Base-by-base conservation (phyloP, 2,113 vertebrate species). In the Bucco capensis region DNA sequence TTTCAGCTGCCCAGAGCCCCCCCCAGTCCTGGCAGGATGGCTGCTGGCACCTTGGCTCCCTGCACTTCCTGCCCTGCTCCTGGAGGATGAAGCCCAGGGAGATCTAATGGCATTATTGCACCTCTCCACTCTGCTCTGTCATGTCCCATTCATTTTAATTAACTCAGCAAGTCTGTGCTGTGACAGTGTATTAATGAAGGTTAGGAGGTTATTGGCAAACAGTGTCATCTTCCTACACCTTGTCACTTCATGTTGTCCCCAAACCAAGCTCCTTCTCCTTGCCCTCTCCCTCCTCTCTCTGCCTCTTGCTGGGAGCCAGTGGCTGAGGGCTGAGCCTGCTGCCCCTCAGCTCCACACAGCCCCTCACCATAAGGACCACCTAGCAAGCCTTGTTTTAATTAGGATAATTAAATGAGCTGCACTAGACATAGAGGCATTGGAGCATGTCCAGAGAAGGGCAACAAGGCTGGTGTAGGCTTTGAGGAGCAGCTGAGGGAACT, bases 111-210 rank as follows among this genome's bases (percentile, higher is more conserved):
- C 42, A 79, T 92, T 67, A 75, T 30, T 67, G 57, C 82, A 11
- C 24, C 53, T 61, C 38, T 14, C n/a, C 25, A 40, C 25, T 42
- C 23, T 1, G 3, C 62, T 79, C 61, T 38, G 57, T 51, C 78
- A 28, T 44, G 53, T 71, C 22, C 81, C 61, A 9, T 74, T 78
- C 16, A 0, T 78, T 91, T 81, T 94, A 92, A 92, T 92, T 89
- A 91, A 42, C 2, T 3, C 57, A 30, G 69, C 53, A 30, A 18
- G 5, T 78, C 38, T 5, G 9, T 1, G 8, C 73, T 35, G 47
- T 56, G 73, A 64, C 88, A 71, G 66, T 4, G 4, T 15, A 40
- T 79, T 87, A 91, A 72, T 3, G 7, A 64, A 82, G 92, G 78
- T 54, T 24, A 9, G 78, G 90, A 60, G 85, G 89, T 79, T 72